A percentile compares a stretch with the other conserved stretches of the same genome.
phyloP scores from a whole-genome alignment of 1,140 invertebrate species.

The Tetramorium simillimum region DNA sequence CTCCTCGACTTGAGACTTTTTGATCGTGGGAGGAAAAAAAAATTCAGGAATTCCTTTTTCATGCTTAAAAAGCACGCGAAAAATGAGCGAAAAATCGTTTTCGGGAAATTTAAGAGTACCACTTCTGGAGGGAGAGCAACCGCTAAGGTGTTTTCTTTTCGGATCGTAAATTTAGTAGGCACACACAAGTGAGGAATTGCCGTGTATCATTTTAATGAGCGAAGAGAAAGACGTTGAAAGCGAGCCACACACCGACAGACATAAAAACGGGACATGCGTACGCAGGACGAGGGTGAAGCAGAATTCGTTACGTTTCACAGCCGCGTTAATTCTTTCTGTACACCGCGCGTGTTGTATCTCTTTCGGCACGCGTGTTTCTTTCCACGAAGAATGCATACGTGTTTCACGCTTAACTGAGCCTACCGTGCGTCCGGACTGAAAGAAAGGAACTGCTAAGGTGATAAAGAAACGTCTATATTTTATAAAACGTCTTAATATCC shows the following conservation, averaged over 20 bases:
- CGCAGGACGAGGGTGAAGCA: slow-evolving; percentile 8
- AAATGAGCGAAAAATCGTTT: neutral
- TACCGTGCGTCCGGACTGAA: neutral
- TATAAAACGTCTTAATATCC: slow-evolving; percentile 16
- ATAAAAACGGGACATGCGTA: neutral
- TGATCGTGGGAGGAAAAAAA: neutral
- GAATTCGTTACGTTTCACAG: slow-evolving; percentile 38
- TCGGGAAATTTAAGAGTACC: slow-evolving; percentile 19
- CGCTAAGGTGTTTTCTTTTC: slow-evolving; percentile 75
- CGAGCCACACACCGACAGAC: slow-evolving; percentile 2
- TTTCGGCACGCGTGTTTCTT: neutral
- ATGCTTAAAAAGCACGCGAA: neutral
- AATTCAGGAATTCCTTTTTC: neutral
- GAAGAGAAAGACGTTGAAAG: slow-evolving; percentile 66
- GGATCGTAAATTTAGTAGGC: slow-evolving; percentile 73
- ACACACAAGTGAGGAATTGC: slow-evolving; percentile 83
- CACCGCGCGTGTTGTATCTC: neutral
- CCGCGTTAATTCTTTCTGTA: neutral
- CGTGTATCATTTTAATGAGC: slow-evolving; percentile 74
- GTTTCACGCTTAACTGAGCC: neutral
- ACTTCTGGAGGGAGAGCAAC: slow-evolving; percentile 80
- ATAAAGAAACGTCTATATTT: neutral
- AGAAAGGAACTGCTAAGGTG: neutral
- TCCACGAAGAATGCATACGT: neutral
- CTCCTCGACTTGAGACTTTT: neutral